phyloP scores from a whole-genome alignment of 2,113 vertebrate genomes.

The Bambusicola thoracicus region DNA sequence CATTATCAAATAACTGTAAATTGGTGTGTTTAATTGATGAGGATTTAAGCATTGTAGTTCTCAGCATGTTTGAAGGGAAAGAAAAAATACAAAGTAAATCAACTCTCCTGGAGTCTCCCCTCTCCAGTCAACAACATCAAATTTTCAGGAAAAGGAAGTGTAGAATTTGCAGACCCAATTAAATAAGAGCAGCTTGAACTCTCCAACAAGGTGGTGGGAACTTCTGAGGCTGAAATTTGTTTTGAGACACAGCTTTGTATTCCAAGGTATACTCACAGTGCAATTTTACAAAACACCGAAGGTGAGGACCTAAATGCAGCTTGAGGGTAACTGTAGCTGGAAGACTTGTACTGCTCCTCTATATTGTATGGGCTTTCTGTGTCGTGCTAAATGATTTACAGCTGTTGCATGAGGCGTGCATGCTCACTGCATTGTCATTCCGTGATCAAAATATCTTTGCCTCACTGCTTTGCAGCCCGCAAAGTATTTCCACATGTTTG shows the following conservation, averaged over 20 bases:
- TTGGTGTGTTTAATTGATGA: slow-evolving; percentile 8
- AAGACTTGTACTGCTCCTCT: not conserved
- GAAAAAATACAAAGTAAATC: not conserved
- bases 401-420: not conserved
- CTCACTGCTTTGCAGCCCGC: not conserved
- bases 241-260: not conserved
- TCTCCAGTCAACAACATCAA: not conserved
- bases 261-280: not conserved
- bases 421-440: not conserved
- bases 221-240: not conserved
- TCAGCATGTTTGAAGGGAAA: not conserved
- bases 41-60: not conserved
- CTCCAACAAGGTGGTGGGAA: not conserved
- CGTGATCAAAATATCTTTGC: not conserved
- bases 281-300: not conserved
- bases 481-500: not conserved
- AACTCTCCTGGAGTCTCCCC: not conserved
- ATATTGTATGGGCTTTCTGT: not conserved
- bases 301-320: not conserved
- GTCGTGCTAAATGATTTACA: not conserved
- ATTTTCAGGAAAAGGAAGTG: not conserved
- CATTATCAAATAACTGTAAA: not conserved
- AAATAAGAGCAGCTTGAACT: not conserved
- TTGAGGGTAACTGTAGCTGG: not conserved
- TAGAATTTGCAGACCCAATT: not conserved